Percentiles rank a stretch among this genome's conserved stretches.
Conservation (phyloP, 1,140 invertebrate species). For the Drosophila pruinosa region DNA sequence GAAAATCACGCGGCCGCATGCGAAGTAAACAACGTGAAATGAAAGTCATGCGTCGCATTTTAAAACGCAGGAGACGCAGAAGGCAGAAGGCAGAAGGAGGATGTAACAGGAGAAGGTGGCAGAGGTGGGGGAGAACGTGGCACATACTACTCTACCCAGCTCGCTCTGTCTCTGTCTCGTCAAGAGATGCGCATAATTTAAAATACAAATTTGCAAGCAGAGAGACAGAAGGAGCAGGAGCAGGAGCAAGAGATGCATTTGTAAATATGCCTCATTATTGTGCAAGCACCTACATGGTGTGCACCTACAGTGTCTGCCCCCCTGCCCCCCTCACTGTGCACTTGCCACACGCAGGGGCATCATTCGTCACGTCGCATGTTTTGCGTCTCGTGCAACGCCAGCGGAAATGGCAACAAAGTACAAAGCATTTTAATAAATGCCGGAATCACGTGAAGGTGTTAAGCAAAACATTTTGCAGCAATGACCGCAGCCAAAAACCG, state of each 20-base stretch:
- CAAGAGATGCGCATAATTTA: conserved; percentile 73
- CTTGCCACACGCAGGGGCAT: not conserved
- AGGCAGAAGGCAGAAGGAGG: too few relatives aligned
- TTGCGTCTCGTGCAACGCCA: conserved; percentile 65
- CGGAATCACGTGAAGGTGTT: conserved; percentile 80
- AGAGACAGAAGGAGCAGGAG: not conserved
- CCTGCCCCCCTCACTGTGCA: too few relatives aligned
- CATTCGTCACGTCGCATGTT: conserved; percentile 79
- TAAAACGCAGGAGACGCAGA: conserved; percentile 52
- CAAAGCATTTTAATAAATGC: conserved; percentile 80
- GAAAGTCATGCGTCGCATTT: conserved; percentile 79
- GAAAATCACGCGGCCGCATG: conserved; percentile 76
- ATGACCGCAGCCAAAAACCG: conserved; percentile 34
- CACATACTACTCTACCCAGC: not conserved
- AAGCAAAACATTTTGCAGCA: conserved; percentile 72
- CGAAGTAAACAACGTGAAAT: conserved; percentile 79
- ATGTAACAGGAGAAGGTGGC: too few relatives aligned
- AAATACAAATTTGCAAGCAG: conserved; percentile 65
- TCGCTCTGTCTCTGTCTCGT: not conserved
- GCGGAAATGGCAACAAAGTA: conserved; percentile 78
- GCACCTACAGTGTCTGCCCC: not conserved
- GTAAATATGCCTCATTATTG: conserved; percentile 72
- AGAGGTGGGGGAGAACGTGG: too few relatives aligned
- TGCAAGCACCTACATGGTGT: conserved; percentile 31
- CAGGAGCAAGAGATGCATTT: conserved; percentile 49